Conservation (phyloP, 1,140 invertebrate species). For the Hetaerina americana region DNA sequence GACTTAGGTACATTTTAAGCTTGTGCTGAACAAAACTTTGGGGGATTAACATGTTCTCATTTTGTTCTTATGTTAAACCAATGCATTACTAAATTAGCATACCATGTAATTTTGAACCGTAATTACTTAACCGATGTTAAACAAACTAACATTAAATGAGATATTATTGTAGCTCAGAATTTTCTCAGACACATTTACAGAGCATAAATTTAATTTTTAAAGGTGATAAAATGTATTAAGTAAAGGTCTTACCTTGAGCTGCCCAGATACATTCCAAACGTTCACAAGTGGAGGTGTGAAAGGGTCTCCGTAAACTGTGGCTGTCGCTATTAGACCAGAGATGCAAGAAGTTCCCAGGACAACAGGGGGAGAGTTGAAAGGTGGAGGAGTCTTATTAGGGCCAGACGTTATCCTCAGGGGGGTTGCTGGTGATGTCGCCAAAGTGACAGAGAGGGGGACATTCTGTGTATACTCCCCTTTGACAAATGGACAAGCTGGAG, state of each 20-base stretch:
- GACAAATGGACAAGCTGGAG: constrained; percentile 82
- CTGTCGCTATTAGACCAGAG: constrained; percentile 41
- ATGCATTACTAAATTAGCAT: too few species aligned
- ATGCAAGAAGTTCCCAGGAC: constrained; percentile 57
- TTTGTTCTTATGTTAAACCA: too few species aligned
- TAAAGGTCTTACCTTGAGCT: constrained; percentile 41
- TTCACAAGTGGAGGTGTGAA: constrained; percentile 28
- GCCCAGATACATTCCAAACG: constrained; percentile 61
- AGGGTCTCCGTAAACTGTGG: constrained; percentile 34
- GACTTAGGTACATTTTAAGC: too few species aligned
- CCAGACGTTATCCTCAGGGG: not conserved
- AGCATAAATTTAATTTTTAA: too few species aligned
- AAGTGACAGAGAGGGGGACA: constrained; percentile 79
- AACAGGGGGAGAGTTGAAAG: constrained; percentile 24
- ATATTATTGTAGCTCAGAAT: not conserved
- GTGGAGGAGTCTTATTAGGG: constrained; percentile 34
- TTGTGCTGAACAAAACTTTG: too few species aligned
- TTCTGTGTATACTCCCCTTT: constrained; percentile 91
- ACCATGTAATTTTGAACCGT: too few species aligned
- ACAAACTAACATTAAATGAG: too few species aligned
- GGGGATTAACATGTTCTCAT: too few species aligned
- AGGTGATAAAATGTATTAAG: not conserved
- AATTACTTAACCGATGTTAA: too few species aligned
- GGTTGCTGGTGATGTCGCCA: constrained; percentile 71
- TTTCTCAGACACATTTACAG: constrained; percentile 4